Evolutionary conservation across 1,140 invertebrate species (phyloP).

Genomic region (Onthophagus taurus): DNA sequence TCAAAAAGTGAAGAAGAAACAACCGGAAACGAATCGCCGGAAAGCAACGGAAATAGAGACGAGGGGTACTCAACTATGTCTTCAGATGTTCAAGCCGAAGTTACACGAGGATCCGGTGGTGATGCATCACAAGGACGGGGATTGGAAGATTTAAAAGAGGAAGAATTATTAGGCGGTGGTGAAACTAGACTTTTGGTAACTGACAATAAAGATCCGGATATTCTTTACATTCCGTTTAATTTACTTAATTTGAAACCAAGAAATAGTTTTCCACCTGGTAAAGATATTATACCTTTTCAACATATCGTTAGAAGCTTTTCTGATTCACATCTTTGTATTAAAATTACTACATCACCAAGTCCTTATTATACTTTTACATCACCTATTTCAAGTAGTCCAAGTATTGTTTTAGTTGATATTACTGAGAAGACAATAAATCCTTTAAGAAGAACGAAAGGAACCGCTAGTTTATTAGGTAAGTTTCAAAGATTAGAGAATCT

Average conservation of each 20-base stretch:
- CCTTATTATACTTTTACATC: conserved; percentile 44
- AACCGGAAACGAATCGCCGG: conserved; percentile 55
- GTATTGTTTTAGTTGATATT: conserved; percentile 47
- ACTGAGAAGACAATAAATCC: conserved; percentile 38
- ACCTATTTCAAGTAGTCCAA: conserved; percentile 46
- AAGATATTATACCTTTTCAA: conserved; percentile 57
- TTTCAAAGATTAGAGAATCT: too few relatives aligned
- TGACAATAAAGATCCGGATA: conserved; percentile 52
- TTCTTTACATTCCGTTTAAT: conserved; percentile 58
- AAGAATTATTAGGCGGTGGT: conserved; percentile 54
- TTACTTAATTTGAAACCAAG: conserved; percentile 53
- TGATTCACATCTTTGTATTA: conserved; percentile 60
- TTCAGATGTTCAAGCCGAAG: conserved; percentile 70
- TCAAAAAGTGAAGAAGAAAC: conserved; percentile 45
- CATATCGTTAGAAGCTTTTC: conserved; percentile 63
- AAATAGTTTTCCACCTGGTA: conserved; percentile 59
- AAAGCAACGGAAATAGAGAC: conserved; percentile 66
- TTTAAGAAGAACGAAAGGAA: conserved; percentile 37
- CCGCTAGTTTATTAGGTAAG: conserved; percentile 33
- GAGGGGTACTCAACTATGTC: conserved; percentile 87
- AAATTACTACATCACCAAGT: conserved; percentile 47
- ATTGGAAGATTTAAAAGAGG: conserved; percentile 61
- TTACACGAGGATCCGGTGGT: conserved; percentile 26
- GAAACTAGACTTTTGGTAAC: conserved; percentile 41
- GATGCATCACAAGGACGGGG: conserved; percentile 48